Evolutionary conservation across 1,140 invertebrate species (phyloP).

Genomic region (Rhagoletis zephyria): DNA sequence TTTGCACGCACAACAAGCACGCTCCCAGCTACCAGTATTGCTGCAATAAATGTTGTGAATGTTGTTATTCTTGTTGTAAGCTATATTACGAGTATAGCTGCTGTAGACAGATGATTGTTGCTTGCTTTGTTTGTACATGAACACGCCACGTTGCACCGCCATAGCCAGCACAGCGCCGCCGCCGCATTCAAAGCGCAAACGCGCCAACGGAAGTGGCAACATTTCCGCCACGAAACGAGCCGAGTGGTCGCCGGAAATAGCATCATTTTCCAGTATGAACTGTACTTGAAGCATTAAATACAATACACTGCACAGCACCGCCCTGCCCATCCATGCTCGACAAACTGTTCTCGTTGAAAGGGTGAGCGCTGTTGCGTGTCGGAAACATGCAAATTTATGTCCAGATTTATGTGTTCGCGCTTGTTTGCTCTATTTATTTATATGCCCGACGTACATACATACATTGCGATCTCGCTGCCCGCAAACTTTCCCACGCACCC

Average conservation of each 20-base stretch:
- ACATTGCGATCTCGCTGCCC: background rate
- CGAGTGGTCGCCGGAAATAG: constrained; percentile 33
- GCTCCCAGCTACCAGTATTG: background rate
- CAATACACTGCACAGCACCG: background rate
- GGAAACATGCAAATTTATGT: constrained; percentile 49
- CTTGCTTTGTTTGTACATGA: background rate
- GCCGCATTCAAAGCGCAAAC: constrained; percentile 14
- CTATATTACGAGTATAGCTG: background rate
- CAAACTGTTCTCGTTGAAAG: background rate
- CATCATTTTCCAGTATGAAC: constrained; percentile 29
- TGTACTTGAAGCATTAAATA: constrained; percentile 14
- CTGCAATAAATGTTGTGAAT: background rate
- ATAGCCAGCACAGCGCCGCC: background rate
- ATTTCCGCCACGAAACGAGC: constrained; percentile 48
- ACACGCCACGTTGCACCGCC: background rate
- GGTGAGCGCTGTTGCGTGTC: constrained; percentile 40
- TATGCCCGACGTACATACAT: background rate
- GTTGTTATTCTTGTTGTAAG: background rate
- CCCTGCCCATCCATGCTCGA: background rate
- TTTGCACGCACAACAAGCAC: constrained; percentile 35
- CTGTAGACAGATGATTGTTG: background rate
- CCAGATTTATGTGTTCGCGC: constrained; percentile 38
- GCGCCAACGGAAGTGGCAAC: constrained; percentile 42
- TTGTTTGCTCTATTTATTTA: constrained; percentile 37
- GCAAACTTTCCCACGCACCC: background rate